Evolutionary conservation across 2,113 vertebrate species (phyloP), one percentile per base, ranked within the genome.

Genomic region (Lagopus leucura): DNA sequence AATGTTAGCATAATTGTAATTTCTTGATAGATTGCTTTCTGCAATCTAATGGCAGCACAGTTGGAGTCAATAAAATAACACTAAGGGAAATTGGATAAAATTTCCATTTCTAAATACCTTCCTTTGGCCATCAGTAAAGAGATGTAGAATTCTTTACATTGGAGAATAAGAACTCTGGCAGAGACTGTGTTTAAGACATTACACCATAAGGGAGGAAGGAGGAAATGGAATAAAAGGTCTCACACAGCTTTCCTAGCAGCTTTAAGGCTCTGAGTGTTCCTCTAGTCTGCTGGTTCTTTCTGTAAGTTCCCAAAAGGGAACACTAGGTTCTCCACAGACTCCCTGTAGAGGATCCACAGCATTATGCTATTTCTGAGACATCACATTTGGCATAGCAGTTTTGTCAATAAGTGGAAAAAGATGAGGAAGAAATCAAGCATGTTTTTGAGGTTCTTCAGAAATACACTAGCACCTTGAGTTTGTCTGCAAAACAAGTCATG

Each of bases 351-450:
- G 61, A 69, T 83, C 20, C 69, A n/a, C 71, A 81, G 43, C 42
- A 67, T n/a, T 47, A 17, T 2, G 3, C 30, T 85, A n/a, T 2
- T 73, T 58, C 43, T 65, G 36, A 86, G 55, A 60, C 77, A 38
- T 30, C 61, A 38, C 69, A 57, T 81, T 88, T 92, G 90, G 86
- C 76, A 64, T 11, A 83, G 82, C 64, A 92, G 88, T 40, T 47
- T 65, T 88, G 58, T 88, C 65, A 78, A 65, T 27, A 24, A 28
- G 61, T 90, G 58, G 76, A 86, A 45, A 45, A 25, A 73, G 75
- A 85, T 66, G 36, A 88, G 45, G 67, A 61, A 82, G 58, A 82
- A 12, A 19, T 25, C 6, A 27, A 71, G 19, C 3, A 9, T 43
- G 17, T 40, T 52, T 76, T 65, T 63, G 32, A n/a, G 30, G 17